Evolutionary conservation across 2,888 invertebrate species (phyloP).

Genomic region (Mylabris sibirica): DNA sequence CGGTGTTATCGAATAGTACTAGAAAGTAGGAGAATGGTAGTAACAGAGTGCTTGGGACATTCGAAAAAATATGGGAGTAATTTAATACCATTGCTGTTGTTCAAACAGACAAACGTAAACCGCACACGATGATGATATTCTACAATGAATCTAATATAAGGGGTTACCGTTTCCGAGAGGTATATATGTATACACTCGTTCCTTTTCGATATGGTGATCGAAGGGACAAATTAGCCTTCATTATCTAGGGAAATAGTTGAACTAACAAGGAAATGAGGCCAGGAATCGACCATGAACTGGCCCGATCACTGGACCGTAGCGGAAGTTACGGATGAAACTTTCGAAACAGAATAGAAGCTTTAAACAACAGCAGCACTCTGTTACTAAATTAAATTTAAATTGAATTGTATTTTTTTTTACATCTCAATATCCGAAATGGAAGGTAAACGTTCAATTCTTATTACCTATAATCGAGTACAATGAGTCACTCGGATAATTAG

Average conservation of each 20-base stretch:
- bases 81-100: conserved; percentile 59
- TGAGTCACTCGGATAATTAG: neutral
- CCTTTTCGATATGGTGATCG: conserved; percentile 13
- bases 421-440: too few relatives aligned
- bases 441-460: neutral
- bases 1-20: neutral
- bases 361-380: neutral
- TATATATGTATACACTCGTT: conserved; percentile 45
- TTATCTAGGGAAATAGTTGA: conserved; percentile 47
- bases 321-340: neutral
- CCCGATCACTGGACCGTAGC: neutral
- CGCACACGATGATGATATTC: conserved; percentile 4
- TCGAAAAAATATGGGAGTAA: conserved; percentile 61
- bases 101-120: conserved; percentile 53
- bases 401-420: neutral
- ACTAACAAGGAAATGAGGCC: conserved; percentile 43
- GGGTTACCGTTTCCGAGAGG: conserved; percentile 43
- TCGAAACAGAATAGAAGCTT: neutral
- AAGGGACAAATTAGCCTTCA: conserved; percentile 50
- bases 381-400: neutral
- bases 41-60: conserved; percentile 53
- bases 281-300: neutral
- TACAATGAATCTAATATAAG: conserved; percentile 49
- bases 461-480: too few relatives aligned
- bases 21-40: neutral